Evolutionary conservation across 2,113 vertebrate species (phyloP), one percentile per base, ranked within the genome.

Genomic region (Platycercus adscitus): DNA sequence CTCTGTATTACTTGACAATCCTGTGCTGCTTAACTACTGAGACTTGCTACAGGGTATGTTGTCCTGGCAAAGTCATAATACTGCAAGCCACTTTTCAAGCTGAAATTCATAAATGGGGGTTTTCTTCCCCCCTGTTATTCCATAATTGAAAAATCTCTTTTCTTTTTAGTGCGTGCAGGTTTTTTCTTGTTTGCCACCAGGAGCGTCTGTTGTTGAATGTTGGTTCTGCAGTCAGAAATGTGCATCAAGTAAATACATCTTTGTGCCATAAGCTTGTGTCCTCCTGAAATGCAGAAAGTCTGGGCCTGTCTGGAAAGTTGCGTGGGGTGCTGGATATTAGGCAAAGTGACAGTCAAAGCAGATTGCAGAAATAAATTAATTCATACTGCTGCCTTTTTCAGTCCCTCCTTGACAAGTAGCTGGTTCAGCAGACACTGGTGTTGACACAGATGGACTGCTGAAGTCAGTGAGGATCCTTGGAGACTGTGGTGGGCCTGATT

Each of bases 11-110:
- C 90, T 49, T 50, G 72, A 92, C 95, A 93, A 86, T 93, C 93
- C 95, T 71, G 86, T 29, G 31, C 86, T 73, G 29, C 88, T 96
- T 94, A 96, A 53, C 87, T 81, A 41, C 29, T 31, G 89, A 75
- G 82, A 78, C 77, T 69, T n/a, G 53, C 88, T 91, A 71, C 73
- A 37, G 83, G 43, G 39, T 56, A 10, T 35, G 41, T 78, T 88
- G 96, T 95, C 95, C 93, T 86, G 65, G 89, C 93, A 96, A 97
- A 98, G 95, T 96, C 96, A 72, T 52, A 2, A 1, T 76, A 81
- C 77, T 89, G 35, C 63, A 56, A 88, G 26, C 64, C 33, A 7
- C 80, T 93, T 89, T 44, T 89, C 89, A 60, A 2, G 4, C 58
- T 69, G 58, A 88, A 73, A 89, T 96, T 85, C 39, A 5, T 39